Conservation (phyloP, 2,797 vertebrate species). For the Coluber constrictor region DNA sequence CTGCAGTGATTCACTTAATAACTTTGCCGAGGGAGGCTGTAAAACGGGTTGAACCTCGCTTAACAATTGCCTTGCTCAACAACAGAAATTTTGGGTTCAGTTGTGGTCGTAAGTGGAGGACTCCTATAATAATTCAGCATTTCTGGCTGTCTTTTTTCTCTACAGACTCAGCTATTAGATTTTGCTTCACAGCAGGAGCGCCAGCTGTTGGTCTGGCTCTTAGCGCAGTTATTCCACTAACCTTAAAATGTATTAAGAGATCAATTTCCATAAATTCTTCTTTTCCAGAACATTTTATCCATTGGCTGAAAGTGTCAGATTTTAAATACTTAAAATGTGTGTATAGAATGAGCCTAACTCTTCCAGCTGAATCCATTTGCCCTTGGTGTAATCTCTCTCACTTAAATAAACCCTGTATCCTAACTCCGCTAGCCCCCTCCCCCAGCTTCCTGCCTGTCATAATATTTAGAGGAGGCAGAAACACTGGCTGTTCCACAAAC, state of each 20-base stretch:
- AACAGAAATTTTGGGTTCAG: neutral
- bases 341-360: neutral
- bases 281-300: neutral
- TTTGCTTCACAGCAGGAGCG: neutral
- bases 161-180: neutral
- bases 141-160: neutral
- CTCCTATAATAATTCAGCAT: neutral
- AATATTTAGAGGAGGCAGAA: neutral
- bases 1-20: neutral
- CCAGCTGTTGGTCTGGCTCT: neutral
- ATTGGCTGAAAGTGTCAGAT: neutral
- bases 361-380: neutral
- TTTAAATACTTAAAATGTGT: neutral
- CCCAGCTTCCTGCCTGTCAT: neutral
- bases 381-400: neutral
- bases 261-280: neutral
- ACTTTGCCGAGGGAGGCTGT: neutral
- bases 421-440: neutral
- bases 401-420: neutral
- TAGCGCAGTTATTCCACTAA: neutral
- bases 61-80: neutral
- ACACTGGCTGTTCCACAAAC: neutral
- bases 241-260: neutral
- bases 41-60: neutral
- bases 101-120: neutral